Evolutionary conservation across 2,797 vertebrate genomes (phyloP).

Genomic region (Chaunax sp.): DNA sequence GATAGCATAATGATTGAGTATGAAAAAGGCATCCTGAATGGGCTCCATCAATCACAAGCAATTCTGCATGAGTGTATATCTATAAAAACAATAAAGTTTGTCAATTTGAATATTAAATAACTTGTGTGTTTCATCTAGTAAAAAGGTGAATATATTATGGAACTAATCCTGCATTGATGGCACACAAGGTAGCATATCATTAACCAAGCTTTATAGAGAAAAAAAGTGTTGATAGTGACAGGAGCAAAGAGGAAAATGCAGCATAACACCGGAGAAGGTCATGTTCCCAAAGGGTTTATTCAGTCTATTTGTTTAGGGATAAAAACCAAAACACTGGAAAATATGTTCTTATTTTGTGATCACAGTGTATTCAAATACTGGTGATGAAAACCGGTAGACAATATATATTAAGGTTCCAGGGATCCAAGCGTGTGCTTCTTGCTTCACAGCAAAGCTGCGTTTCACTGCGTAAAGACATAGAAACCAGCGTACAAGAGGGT

Average conservation of each 20-base stretch:
- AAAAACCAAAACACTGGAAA: neutral
- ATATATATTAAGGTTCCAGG: too few species aligned
- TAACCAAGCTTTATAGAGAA: neutral
- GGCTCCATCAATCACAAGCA: too few species aligned
- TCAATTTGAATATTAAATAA: too few species aligned
- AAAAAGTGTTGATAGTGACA: neutral
- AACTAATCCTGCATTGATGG: neutral
- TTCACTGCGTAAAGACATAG: conserved; percentile 36
- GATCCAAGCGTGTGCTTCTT: too few species aligned
- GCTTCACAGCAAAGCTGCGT: conserved; percentile 43
- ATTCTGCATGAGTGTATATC: too few species aligned
- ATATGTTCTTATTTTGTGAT: neutral
- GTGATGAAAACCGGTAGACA: conserved; percentile 16
- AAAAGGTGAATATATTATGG: too few species aligned
- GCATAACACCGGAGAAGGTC: neutral
- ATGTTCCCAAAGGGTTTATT: neutral
- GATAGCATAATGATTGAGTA: too few species aligned
- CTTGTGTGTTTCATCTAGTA: too few species aligned
- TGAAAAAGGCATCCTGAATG: too few species aligned
- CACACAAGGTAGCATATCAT: neutral
- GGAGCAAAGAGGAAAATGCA: neutral
- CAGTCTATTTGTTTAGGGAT: neutral
- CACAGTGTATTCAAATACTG: neutral
- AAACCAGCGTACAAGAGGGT: conserved; percentile 1
- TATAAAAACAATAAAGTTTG: too few species aligned